phyloP scores from a whole-genome alignment of 2,888 invertebrate genomes.

The Nematopogon swammerdamellus region DNA sequence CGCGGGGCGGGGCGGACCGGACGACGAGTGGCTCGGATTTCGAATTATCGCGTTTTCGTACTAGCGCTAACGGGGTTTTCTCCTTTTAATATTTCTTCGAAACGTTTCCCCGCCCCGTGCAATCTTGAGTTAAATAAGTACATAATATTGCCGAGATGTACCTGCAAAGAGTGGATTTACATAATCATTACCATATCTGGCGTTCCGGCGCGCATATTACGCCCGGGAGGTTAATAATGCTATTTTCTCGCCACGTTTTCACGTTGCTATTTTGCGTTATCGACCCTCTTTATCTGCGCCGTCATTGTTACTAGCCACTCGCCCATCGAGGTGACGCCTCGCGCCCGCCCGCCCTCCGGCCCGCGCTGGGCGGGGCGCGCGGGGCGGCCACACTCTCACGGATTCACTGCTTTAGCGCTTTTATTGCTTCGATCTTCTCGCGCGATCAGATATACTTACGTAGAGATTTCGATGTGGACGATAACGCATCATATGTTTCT shows the following conservation, averaged over 20 bases:
- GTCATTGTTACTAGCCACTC: conserved; percentile 52
- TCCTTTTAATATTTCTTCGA: background rate
- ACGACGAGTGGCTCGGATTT: conserved; percentile 22
- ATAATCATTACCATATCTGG: conserved; percentile 59
- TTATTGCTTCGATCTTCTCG: no score
- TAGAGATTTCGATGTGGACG: no score
- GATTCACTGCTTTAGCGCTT: background rate
- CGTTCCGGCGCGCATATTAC: conserved; percentile 54
- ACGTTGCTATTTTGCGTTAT: conserved; percentile 53
- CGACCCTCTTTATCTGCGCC: conserved; percentile 50
- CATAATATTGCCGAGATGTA: conserved; percentile 52
- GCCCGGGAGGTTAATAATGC: conserved; percentile 57
- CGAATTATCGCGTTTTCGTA: conserved; percentile 25
- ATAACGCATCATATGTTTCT: no score
- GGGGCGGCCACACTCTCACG: no score
- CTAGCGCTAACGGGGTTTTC: background rate
- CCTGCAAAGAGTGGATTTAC: conserved; percentile 54
- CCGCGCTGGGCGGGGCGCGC: background rate
- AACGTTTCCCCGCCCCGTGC: conserved; percentile 36
- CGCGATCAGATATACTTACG: no score
- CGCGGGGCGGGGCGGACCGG: background rate
- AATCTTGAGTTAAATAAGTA: conserved; percentile 57
- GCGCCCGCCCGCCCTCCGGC: background rate
- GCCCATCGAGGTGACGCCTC: conserved; percentile 25
- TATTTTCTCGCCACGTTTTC: conserved; percentile 57